Evolutionary conservation across 2,888 invertebrate genomes (phyloP), one percentile per base, ranked within the genome.

Genomic region (Chaitophorus viminalis): DNA sequence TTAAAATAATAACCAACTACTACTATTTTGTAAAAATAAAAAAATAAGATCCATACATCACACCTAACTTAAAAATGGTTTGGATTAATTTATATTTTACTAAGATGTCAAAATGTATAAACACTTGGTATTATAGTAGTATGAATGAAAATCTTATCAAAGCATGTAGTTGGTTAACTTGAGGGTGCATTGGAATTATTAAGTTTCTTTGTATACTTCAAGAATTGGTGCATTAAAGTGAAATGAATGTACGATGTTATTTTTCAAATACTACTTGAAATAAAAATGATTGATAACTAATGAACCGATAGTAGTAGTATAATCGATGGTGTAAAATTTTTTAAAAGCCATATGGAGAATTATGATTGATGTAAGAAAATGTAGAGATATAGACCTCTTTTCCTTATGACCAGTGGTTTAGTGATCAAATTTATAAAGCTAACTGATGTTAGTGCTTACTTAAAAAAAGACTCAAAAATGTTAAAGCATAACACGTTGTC

Each of bases 401-500:
- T 78, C 6, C 9, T 60, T 78, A 21, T 82, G 18, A 11, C 21
- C 31, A 82, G 72, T 82, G 52, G 52, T 72, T 82, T 54, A 33
- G 82, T 76, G 39, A 76, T 33, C 18, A 84, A 18, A 77, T 52
- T 8, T 52, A 46, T 17, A 85, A 65, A 85, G 54, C 29, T 75
- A 39, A 83, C 29, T 39, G 21, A 85, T 52, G 76, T 85, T 68
- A 77, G 76, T 77, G 76, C 76, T 76, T 17, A 68, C 17, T 65
- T 84, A 65, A n/a, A n/a, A n/a, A n/a, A n/a, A 68, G 52, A 77
- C 65, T 75, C 29, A 82, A 36, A 65, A 77, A 18, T 77, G 84
- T 85, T 85, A 46, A 84, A 85, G 76, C 84, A 65, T 68, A 84
- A 68, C 84, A 85, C 70, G 4, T 68, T 75, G 65, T 84, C 65